A percentile compares a stretch with the other conserved stretches of the same genome.
phyloP scores from a whole-genome alignment of 2,113 vertebrate genomes.

The Dasyurus viverrinus region DNA sequence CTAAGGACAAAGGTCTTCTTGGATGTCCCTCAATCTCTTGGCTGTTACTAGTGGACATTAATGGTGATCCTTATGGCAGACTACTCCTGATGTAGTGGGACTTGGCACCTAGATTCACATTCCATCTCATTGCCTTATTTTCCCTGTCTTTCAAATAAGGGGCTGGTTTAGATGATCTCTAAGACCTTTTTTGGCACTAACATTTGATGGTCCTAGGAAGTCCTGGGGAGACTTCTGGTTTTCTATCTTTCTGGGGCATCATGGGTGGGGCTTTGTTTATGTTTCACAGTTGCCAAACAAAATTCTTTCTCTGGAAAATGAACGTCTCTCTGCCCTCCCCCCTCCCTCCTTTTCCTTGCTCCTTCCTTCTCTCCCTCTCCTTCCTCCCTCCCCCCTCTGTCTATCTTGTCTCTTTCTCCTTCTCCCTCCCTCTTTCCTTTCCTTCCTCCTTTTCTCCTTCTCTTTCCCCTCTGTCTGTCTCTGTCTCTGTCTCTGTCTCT shows the following conservation, averaged over 20 bases:
- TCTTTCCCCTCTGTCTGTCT: too few relatives aligned
- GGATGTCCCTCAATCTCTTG: background rate
- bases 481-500: too few relatives aligned
- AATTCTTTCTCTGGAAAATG: background rate
- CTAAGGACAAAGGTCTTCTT: slow-evolving; percentile 25
- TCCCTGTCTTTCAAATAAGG: background rate
- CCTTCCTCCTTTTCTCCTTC: too few relatives aligned
- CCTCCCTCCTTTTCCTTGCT: too few relatives aligned
- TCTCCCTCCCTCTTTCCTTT: too few relatives aligned
- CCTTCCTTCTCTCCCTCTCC: too few relatives aligned
- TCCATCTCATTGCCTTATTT: background rate
- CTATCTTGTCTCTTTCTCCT: too few relatives aligned
- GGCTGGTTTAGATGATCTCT: background rate
- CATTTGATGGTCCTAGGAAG: background rate
- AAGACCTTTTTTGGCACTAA: background rate
- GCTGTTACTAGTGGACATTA: background rate
- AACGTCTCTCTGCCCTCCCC: background rate
- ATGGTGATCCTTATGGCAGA: background rate
- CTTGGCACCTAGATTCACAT: background rate
- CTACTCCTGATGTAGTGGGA: background rate
- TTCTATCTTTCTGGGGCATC: background rate
- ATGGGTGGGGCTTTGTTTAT: slow-evolving; percentile 7
- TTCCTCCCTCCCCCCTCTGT: too few relatives aligned
- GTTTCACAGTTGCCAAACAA: slow-evolving; percentile 4
- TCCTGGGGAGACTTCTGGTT: slow-evolving; percentile 2